Evolutionary conservation across 2,113 vertebrate species (phyloP).

Genomic region (Dryoscopus gambensis): DNA sequence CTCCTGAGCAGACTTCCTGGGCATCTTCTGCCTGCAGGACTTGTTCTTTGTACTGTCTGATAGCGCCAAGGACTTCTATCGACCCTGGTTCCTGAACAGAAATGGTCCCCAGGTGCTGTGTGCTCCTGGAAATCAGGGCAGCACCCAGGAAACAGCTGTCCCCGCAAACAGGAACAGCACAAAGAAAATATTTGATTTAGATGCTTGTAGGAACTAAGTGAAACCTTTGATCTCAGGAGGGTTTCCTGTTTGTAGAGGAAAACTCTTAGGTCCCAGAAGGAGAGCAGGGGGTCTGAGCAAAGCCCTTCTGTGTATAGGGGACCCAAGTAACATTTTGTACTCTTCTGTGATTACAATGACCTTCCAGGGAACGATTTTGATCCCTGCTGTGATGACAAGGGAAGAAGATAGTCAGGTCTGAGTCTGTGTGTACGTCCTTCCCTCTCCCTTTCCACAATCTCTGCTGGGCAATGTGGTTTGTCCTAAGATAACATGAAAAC

Average conservation of each 20-base stretch:
- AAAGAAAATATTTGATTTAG: neutral
- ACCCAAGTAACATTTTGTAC: rapidly evolving
- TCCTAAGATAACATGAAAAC: neutral
- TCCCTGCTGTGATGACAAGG: neutral
- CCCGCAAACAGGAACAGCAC: neutral
- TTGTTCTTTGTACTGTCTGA: neutral
- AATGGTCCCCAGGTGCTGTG: neutral
- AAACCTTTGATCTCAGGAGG: neutral
- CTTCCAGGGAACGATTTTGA: neutral
- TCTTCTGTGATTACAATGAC: neutral
- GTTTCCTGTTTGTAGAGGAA: neutral
- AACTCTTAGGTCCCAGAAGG: neutral
- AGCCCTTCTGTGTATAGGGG: neutral
- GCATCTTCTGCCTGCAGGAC: neutral
- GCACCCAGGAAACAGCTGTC: neutral
- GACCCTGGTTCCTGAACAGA: neutral
- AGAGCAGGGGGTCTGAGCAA: neutral
- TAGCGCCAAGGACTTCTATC: neutral
- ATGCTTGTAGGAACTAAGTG: neutral
- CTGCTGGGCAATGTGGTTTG: neutral
- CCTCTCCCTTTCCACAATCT: neutral
- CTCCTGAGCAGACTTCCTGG: neutral
- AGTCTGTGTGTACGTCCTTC: neutral
- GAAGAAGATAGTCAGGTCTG: neutral
- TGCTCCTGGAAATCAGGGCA: neutral